phyloP scores from a whole-genome alignment of 1,140 invertebrate genomes.

The Rhagoletis pomonella region DNA sequence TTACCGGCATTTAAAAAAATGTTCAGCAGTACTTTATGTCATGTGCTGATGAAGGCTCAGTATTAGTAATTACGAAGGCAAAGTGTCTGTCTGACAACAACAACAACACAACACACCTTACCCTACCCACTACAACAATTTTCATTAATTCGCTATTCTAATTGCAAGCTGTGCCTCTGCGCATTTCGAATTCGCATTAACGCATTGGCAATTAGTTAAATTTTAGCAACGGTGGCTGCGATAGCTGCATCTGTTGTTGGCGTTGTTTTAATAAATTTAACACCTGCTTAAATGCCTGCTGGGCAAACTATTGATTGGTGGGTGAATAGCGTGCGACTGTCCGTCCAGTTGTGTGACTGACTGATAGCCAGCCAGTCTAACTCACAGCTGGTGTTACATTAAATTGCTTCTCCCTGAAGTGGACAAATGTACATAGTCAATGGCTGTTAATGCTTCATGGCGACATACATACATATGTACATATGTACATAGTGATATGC shows the following conservation, averaged over 20 bases:
- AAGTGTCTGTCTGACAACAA: no score
- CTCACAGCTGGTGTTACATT: background rate
- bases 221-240: background rate
- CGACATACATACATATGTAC: background rate
- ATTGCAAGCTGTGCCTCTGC: background rate
- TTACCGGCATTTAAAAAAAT: no score
- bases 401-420: background rate
- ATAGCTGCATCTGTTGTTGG: background rate
- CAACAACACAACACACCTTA: no score
- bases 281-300: conserved; percentile 10
- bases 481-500: background rate
- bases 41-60: no score
- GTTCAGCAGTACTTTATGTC: no score
- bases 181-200: background rate
- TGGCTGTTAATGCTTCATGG: background rate
- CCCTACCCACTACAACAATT: no score
- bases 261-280: background rate
- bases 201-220: background rate
- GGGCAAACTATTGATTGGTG: conserved; percentile 19
- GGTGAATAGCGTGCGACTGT: no score
- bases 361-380: background rate
- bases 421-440: background rate
- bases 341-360: background rate
- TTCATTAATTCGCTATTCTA: conserved; percentile 1
- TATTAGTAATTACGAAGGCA: no score